Evolutionary conservation across 2,113 vertebrate species (phyloP).

Genomic region (Sarotherodon lohbergeri): DNA sequence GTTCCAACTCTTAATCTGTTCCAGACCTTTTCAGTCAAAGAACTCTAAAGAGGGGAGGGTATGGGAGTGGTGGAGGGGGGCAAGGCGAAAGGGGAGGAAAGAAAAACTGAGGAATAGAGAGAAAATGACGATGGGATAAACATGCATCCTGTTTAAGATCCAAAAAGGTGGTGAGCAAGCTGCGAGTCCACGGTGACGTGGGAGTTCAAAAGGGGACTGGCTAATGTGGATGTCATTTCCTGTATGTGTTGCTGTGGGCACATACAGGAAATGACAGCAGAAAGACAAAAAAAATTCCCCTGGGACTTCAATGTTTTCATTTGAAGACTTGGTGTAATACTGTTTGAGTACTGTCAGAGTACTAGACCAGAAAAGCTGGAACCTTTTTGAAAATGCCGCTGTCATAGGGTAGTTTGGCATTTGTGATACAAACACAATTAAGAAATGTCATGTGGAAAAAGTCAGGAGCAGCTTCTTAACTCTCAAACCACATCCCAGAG

Average conservation of each 20-base stretch:
- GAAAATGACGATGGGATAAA: slow-evolving; percentile 64
- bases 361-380: slow-evolving; percentile 18
- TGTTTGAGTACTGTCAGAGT: not conserved
- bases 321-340: not conserved
- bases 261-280: not conserved
- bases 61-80: slow-evolving; percentile 41
- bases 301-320: not conserved
- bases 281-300: not conserved
- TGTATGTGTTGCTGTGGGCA: not conserved
- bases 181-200: slow-evolving; percentile 5
- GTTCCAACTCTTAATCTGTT: slow-evolving; percentile 93
- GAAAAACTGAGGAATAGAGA: slow-evolving; percentile 49
- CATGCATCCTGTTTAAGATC: slow-evolving; percentile 57
- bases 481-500: not conserved
- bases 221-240: slow-evolving; percentile 32
- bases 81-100: slow-evolving; percentile 44
- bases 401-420: not conserved
- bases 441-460: not conserved
- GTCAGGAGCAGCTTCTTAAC: not conserved
- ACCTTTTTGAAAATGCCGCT: slow-evolving; percentile 5
- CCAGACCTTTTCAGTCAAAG: slow-evolving; percentile 94
- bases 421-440: not conserved
- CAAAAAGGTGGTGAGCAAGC: slow-evolving; percentile 43
- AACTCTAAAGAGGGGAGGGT: slow-evolving; percentile 80
- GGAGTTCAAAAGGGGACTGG: slow-evolving; percentile 9